Conservation (phyloP, 1,140 invertebrate genomes). For the Cyclina sinensis region DNA sequence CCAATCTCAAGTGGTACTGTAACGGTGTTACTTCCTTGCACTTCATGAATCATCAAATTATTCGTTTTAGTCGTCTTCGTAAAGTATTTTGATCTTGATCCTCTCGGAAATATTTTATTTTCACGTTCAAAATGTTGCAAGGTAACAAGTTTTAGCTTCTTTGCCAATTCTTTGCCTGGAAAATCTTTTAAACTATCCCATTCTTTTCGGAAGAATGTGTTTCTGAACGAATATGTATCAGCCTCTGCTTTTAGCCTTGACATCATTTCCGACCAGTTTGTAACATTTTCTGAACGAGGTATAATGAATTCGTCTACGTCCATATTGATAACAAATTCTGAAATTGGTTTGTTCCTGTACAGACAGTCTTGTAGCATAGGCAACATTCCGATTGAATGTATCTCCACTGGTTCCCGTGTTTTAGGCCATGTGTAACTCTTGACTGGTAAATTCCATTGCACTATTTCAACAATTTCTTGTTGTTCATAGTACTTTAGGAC, state of each 20-base stretch:
- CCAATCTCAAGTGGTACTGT: neutral
- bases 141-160: conserved; percentile 33
- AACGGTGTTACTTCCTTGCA: neutral
- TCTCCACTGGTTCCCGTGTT: neutral
- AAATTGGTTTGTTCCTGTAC: conserved; percentile 47
- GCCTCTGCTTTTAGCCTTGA: neutral
- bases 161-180: neutral
- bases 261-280: conserved; percentile 6
- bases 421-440: neutral
- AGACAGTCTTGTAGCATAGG: conserved; percentile 66
- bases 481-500: conserved; percentile 91
- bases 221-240: conserved; percentile 49
- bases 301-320: conserved; percentile 71
- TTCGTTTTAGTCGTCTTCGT: conserved; percentile 89
- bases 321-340: conserved; percentile 55
- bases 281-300: conserved; percentile 30
- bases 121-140: conserved; percentile 53
- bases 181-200: neutral
- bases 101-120: neutral
- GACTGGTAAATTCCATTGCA: conserved; percentile 95
- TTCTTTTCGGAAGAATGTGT: conserved; percentile 63
- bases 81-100: conserved; percentile 94
- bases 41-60: conserved; percentile 19
- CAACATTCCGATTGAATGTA: conserved; percentile 61
- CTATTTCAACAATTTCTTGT: conserved; percentile 90